phyloP scores from a whole-genome alignment of 2,113 vertebrate genomes.

The Proterorhinus semilunaris region DNA sequence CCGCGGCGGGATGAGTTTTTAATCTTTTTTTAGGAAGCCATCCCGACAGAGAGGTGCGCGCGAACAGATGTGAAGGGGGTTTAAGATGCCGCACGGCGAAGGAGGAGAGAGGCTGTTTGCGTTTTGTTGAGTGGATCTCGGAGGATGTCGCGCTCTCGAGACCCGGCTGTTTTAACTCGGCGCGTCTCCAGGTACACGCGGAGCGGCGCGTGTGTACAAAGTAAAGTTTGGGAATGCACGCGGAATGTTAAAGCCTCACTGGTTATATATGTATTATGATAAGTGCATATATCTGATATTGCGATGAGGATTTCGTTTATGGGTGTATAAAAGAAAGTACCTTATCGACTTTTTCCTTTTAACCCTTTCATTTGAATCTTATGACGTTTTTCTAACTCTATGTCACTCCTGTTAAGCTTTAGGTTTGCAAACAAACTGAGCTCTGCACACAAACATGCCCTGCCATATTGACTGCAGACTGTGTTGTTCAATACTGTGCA shows the following conservation, averaged over 20 bases:
- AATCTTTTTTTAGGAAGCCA: constrained; percentile 20
- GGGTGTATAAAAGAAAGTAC: too few species aligned
- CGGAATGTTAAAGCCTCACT: background rate
- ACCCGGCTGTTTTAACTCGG: constrained; percentile 6
- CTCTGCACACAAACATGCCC: too few species aligned
- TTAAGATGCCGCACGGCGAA: background rate
- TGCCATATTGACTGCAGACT: too few species aligned
- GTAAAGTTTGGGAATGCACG: background rate
- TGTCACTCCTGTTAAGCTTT: too few species aligned
- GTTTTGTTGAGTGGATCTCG: constrained; percentile 20
- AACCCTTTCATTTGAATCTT: too few species aligned
- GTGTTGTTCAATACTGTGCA: background rate
- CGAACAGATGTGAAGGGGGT: constrained; percentile 18
- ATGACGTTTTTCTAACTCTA: too few species aligned
- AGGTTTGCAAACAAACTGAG: too few species aligned
- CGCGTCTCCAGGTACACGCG: constrained; percentile 21
- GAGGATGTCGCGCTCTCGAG: constrained; percentile 14
- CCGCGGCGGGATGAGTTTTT: constrained; percentile 6
- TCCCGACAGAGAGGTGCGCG: constrained; percentile 20
- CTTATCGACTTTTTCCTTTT: too few species aligned
- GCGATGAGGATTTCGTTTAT: too few species aligned
- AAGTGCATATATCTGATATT: too few species aligned
- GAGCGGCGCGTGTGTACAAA: background rate
- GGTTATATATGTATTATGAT: too few species aligned
- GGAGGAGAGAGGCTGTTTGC: constrained; percentile 16